These are phyloP conservation scores for Copidosoma aretas DNA, from an alignment of 2,888 invertebrate species.

Conservation along the genomic window DNA sequence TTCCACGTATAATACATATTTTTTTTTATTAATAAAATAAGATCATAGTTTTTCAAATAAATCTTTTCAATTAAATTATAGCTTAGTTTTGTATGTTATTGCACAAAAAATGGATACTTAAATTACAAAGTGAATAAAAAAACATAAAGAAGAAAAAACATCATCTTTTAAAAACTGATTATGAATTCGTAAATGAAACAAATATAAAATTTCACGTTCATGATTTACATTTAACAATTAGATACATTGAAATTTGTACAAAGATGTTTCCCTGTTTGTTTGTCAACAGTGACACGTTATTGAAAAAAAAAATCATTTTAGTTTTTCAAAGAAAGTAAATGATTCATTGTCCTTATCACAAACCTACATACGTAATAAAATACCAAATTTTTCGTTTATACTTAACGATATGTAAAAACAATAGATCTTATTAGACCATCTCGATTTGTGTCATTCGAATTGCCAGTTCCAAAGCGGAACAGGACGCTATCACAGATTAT, in stretches of 20 bases:
- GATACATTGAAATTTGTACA: conserved; percentile 39
- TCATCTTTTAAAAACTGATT: no score
- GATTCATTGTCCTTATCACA: conserved; percentile 33
- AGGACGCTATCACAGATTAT: conserved; percentile 75
- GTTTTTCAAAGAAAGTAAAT: conserved; percentile 12
- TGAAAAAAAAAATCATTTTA: conserved; percentile 27
- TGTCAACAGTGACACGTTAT: conserved; percentile 23
- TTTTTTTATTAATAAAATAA: no score
- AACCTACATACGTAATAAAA: conserved; percentile 31
- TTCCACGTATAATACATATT: no score
- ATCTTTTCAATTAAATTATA: no score
- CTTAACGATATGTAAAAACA: conserved; percentile 69
- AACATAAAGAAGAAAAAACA: no score
- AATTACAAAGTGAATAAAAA: no score
- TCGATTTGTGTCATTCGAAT: conserved; percentile 73
- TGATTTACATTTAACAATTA: conserved; percentile 37
- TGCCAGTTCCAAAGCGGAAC: conserved; percentile 79
- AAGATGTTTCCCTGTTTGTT: conserved; percentile 27
- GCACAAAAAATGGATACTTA: no score
- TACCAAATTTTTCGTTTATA: conserved; percentile 5
- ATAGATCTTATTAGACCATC: conserved; percentile 82
- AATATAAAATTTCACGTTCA: neutral
- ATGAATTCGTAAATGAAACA: no score
- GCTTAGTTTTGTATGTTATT: no score
- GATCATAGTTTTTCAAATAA: no score